Conservation (phyloP, 2,797 vertebrate species). For the Tachyglossus aculeatus region DNA sequence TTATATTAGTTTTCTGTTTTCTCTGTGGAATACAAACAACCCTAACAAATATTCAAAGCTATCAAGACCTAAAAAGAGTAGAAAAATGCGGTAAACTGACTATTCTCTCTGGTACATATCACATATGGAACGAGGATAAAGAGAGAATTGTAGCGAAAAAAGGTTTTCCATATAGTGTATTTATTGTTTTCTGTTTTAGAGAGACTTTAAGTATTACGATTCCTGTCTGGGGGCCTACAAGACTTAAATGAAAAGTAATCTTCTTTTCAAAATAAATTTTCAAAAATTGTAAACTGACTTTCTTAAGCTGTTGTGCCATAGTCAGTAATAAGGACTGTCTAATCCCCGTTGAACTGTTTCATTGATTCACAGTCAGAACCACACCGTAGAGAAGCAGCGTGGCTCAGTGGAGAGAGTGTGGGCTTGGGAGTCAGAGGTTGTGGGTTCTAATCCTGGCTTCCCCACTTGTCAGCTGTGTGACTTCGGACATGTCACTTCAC, state of each 20-base stretch:
- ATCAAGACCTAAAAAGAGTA: not conserved
- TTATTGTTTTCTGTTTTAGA: not conserved
- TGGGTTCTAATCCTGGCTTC: too few species aligned
- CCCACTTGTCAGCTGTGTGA: too few species aligned
- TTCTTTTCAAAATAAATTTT: not conserved
- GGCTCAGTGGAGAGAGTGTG: too few species aligned
- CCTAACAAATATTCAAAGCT: not conserved
- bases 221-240: not conserved
- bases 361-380: slow-evolving; percentile 1
- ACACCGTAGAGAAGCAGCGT: too few species aligned
- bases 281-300: not conserved
- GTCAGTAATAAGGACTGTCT: not conserved
- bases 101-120: not conserved
- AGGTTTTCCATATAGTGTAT: not conserved
- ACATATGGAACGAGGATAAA: not conserved
- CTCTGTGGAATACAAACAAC: too few species aligned
- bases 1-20: too few species aligned
- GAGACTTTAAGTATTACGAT: not conserved
- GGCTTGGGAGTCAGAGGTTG: too few species aligned
- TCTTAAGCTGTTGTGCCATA: not conserved
- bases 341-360: not conserved
- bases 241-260: not conserved
- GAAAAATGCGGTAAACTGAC: not conserved
- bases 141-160: too few species aligned
- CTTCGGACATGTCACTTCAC: too few species aligned